phyloP scores from a whole-genome alignment of 2,113 vertebrate genomes.

The Gnathonemus echidnorhynchus region DNA sequence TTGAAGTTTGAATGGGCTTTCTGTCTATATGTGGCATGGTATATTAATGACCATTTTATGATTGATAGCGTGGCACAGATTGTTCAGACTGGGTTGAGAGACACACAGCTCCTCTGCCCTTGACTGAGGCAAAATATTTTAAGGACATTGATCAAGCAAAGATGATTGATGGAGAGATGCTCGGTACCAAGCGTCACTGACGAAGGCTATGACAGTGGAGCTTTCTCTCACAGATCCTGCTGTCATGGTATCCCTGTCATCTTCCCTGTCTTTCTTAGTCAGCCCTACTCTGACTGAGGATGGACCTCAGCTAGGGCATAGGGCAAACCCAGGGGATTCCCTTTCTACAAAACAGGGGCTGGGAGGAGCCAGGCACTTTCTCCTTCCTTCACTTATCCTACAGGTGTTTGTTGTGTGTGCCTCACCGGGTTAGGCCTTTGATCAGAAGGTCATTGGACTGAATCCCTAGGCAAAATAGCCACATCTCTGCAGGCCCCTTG shows the following conservation, averaged over 20 bases:
- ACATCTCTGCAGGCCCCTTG: background rate
- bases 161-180: background rate
- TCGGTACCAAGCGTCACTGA: too few relatives aligned
- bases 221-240: background rate
- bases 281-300: background rate
- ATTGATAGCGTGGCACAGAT: background rate
- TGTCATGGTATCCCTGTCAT: background rate
- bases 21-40: background rate
- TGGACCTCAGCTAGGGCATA: background rate
- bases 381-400: background rate
- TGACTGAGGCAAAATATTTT: background rate
- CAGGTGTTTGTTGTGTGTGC: background rate
- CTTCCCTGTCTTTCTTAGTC: background rate
- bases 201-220: background rate
- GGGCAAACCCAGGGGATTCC: background rate
- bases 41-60: background rate
- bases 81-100: background rate
- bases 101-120: background rate
- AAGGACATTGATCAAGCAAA: conserved; percentile 3
- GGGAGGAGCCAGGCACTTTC: background rate
- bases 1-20: background rate
- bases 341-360: background rate
- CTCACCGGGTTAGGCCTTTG: background rate
- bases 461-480: background rate
- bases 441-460: background rate